Base-by-base conservation (phyloP, 2,888 invertebrate genomes). In the Pyrgus malvae region DNA sequence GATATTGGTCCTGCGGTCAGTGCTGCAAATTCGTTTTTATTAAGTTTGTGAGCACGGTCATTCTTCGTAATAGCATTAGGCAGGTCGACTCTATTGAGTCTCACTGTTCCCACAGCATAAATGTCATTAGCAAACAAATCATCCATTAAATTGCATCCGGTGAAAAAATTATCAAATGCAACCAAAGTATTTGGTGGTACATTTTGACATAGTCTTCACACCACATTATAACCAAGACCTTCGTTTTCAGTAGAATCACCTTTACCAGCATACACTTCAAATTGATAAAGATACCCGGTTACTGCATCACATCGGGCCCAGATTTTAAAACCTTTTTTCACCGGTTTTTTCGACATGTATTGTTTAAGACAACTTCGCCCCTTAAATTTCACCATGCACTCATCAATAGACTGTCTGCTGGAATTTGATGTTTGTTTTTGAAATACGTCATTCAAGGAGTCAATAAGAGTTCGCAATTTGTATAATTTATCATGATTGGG, bases 21-120 rank as follows among this genome's bases (percentile, higher is more conserved):
- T 37, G 67, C 61, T 55, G 67, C 48, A 62, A 70, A 69, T 29
- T 70, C 42, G 45, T 67, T 59, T 60, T 68, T 71, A 45, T 61
- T 54, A 19, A 69, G 49, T 65, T 53, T 60, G 54, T 37, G 44
- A 63, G 41, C 57, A 56, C 35, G n/a, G n/a, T n/a, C n/a, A n/a
- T 56, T 55, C 58, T 66, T 67, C 40, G 60, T 67, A 31, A 63
- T 62, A 4, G 65, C 62, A 29, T 64, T 59, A 41, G 65, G 67
- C 9, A 70, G 53, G 53, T 65, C 65, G 46, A 65, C 67, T 59
- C 63, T 57, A 46, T 69, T 66, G 14, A 14, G 29, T 65, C 68
- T 58, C n/a, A 70, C 66, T 58, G 68, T 69, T 35, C 68, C 71
- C 19, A 70, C 14, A 12, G 31, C 12, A 14, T 33, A 33, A 33